A percentile compares a stretch with the other conserved stretches of the same genome.
phyloP scores from a whole-genome alignment of 1,140 invertebrate species.

The Drosophila sproati region DNA sequence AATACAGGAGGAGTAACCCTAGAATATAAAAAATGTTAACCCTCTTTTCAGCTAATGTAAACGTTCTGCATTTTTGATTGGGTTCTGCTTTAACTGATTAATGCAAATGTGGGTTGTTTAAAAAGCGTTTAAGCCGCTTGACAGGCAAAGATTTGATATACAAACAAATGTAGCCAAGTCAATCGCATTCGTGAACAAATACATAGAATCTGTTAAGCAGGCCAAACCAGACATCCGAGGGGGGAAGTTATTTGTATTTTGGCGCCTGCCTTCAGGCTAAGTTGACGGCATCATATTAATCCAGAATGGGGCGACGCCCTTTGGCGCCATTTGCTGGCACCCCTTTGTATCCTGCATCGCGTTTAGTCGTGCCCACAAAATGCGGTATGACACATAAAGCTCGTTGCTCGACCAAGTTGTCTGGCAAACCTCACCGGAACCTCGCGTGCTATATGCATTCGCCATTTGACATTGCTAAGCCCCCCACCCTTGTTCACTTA shows the following conservation, averaged over 20 bases:
- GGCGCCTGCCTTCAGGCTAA: constrained; percentile 5
- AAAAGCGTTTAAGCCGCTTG: constrained; percentile 26
- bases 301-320: constrained; percentile 7
- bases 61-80: constrained; percentile 17
- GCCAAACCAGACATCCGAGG: not conserved
- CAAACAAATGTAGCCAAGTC: not conserved
- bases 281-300: constrained; percentile 25
- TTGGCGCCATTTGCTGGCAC: constrained; percentile 1
- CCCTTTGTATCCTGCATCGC: not conserved
- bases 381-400: constrained; percentile 6
- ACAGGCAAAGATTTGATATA: not conserved
- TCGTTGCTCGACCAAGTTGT: not conserved
- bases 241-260: not conserved
- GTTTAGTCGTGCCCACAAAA: constrained; percentile 4
- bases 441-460: constrained; percentile 2
- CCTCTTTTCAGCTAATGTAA: constrained; percentile 3
- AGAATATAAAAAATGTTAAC: not conserved
- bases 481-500: not conserved
- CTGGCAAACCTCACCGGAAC: constrained; percentile 8
- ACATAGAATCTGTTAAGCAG: constrained; percentile 23
- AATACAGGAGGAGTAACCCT: constrained; percentile 2
- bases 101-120: constrained; percentile 36
- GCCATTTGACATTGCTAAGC: constrained; percentile 1
- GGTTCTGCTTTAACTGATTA: constrained; percentile 39
- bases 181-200: not conserved